Conservation (phyloP, 2,113 vertebrate species). For the Pelvicachromis taeniatus region DNA sequence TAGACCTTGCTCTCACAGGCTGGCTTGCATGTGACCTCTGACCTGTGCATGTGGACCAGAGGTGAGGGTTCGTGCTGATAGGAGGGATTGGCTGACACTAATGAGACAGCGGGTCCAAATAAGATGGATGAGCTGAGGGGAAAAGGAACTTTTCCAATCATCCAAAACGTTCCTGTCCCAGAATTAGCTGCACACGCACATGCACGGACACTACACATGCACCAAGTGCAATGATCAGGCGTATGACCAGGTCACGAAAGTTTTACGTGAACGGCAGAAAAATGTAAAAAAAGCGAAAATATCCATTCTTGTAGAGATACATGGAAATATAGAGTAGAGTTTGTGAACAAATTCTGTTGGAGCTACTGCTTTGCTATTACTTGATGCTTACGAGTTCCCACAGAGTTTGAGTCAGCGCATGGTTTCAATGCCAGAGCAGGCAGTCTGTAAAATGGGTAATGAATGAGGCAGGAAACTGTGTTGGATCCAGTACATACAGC, state of each 20-base stretch:
- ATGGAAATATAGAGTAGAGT: conserved; percentile 19
- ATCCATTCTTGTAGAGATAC: conserved; percentile 5
- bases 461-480: conserved; percentile 52
- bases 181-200: not conserved
- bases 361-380: conserved; percentile 25
- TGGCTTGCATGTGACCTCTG: conserved; percentile 24
- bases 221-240: not conserved
- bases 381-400: conserved; percentile 23
- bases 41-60: not conserved
- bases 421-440: conserved; percentile 31
- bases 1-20: not conserved
- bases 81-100: conserved; percentile 31
- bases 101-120: conserved; percentile 35
- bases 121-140: conserved; percentile 23
- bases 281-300: not conserved
- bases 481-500: conserved; percentile 23
- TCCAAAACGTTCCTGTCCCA: not conserved
- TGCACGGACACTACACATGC: not conserved
- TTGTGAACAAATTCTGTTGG: conserved; percentile 12
- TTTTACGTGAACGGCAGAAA: not conserved
- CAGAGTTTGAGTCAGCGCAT: conserved; percentile 34
- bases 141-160: conserved; percentile 2
- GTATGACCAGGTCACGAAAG: not conserved
- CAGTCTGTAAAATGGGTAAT: conserved; percentile 60
- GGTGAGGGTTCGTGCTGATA: conserved; percentile 12